Evolutionary conservation across 2,888 invertebrate genomes (phyloP), one percentile per base, ranked within the genome.

Genomic region (Sepiola atlantica): DNA sequence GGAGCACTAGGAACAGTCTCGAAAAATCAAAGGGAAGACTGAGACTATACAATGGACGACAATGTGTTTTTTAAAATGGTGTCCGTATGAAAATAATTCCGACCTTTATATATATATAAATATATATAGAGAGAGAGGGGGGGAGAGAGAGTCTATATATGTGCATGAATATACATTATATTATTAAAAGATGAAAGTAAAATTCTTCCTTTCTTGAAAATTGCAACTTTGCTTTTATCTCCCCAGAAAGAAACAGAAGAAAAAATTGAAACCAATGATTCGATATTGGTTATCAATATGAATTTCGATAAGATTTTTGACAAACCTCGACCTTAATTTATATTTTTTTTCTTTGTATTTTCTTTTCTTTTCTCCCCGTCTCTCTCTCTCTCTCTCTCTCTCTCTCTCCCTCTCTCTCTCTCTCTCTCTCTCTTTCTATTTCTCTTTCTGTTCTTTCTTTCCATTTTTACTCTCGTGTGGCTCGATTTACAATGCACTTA

Each of bases 231-330:
- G 28, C 77, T 77, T 77, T n/a, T 77, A 77, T 77, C 77, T 77
- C 10, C 45, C 45, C 45, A 45, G 8, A 45, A 45, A 45, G 2
- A 45, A 45, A 45, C 8, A 45, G 45, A 45, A n/a, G 10, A 77
- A 77, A 77, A 16, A 77, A 77, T 28, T 12, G 18, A 1, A 61
- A 61, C n/a, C 28, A n/a, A 77, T 77, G n/a, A 77, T 28, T 77
- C n/a, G n/a, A 77, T 77, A 77, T 77, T 77, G 77, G n/a, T 77
- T 28, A 77, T 77, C 77, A 77, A 77, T 77, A 77, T n/a, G 77
- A 77, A 77, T 77, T 77, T 77, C 77, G n/a, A 77, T 77, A 77
- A 77, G 77, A 77, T 77, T n/a, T 77, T 77, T n/a, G n/a, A n/a
- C n/a, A 77, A 77, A 77, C 77, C 18, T 28, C n/a, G n/a, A n/a